phyloP scores from a whole-genome alignment of 2,797 vertebrate species.

The Mycteria americana region DNA sequence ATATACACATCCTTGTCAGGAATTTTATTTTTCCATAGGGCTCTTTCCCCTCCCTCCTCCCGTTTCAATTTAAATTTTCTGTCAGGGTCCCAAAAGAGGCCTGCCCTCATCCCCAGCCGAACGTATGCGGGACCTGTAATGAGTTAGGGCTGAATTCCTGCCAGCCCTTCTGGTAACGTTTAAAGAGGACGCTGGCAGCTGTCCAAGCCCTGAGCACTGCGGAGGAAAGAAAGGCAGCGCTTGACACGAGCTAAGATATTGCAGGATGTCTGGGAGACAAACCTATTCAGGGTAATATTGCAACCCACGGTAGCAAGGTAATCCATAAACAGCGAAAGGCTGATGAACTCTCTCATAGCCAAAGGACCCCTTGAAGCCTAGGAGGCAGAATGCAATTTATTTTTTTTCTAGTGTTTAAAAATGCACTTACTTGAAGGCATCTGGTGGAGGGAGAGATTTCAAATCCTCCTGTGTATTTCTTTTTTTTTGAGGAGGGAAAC shows the following conservation, averaged over 20 bases:
- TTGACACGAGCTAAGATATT: slow-evolving; percentile 5
- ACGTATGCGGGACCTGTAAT: background rate
- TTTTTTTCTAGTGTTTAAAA: background rate
- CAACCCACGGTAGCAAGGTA: background rate
- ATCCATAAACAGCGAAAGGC: background rate
- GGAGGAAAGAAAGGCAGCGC: background rate
- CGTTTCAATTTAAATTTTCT: slow-evolving; percentile 27
- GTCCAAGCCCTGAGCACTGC: background rate
- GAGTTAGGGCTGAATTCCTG: slow-evolving; percentile 18
- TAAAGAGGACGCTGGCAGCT: slow-evolving; percentile 30
- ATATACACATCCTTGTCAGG: background rate
- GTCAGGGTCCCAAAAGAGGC: slow-evolving; percentile 8
- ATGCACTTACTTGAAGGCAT: background rate
- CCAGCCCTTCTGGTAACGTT: slow-evolving; percentile 41
- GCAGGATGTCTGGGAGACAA: slow-evolving; percentile 63
- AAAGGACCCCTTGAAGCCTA: background rate
- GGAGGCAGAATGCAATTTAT: background rate
- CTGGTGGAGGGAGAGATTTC: background rate
- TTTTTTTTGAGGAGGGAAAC: background rate
- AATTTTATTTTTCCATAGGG: background rate
- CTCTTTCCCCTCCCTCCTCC: background rate
- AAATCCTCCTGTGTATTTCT: background rate
- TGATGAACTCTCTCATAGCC: background rate
- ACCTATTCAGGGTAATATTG: background rate
- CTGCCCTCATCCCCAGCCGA: background rate